Conservation (phyloP, 1,140 invertebrate species). For the Atta colombica region DNA sequence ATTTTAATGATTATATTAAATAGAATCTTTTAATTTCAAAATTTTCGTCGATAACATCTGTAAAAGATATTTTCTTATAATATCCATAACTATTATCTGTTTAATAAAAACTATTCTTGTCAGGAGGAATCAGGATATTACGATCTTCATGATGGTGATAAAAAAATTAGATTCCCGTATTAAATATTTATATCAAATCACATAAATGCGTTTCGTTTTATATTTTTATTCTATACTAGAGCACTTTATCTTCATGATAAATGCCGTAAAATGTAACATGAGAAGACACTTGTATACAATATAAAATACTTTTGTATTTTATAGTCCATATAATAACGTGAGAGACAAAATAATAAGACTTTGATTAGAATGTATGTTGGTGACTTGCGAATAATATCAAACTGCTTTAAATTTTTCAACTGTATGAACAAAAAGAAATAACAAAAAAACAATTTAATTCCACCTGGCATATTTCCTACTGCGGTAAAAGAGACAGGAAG, state of each 20-base stretch:
- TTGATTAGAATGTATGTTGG: background rate
- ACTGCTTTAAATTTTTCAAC: background rate
- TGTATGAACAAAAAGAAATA: background rate
- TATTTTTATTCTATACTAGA: conserved; percentile 2
- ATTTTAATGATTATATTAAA: background rate
- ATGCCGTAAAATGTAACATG: background rate
- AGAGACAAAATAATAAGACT: background rate
- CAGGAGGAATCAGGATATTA: background rate
- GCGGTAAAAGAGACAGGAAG: conserved; percentile 65
- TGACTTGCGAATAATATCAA: background rate
- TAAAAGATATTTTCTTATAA: too few species aligned
- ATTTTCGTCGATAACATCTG: background rate
- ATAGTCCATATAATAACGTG: background rate
- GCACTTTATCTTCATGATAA: conserved; percentile 11
- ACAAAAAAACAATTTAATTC: conserved; percentile 27
- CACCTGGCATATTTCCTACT: conserved; percentile 16
- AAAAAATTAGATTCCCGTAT: conserved; percentile 46
- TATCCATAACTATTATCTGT: background rate
- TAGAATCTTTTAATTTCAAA: background rate
- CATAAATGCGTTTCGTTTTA: conserved; percentile 42
- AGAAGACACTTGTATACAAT: background rate
- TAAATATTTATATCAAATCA: background rate
- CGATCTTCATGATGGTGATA: conserved; percentile 2
- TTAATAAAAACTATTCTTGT: conserved; percentile 2
- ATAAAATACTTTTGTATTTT: conserved; percentile 1